Evolutionary conservation across 2,113 vertebrate species (phyloP).

Genomic region (Holacanthus passer): DNA sequence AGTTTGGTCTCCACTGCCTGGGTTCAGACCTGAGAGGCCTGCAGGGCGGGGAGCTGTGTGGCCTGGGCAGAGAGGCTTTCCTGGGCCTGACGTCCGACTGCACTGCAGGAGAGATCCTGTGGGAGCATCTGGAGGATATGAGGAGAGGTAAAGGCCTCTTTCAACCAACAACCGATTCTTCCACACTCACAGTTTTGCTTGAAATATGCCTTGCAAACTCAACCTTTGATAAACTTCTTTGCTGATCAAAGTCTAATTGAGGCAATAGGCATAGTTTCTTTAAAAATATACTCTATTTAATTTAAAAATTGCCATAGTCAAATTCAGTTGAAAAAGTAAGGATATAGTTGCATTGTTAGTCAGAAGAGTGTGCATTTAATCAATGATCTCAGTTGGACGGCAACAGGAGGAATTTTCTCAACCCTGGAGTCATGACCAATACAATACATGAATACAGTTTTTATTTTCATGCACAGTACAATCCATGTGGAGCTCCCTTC

Average conservation of each 20-base stretch:
- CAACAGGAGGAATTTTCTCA: too few species aligned
- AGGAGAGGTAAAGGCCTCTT: conserved; percentile 62
- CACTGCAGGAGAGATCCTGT: conserved; percentile 80
- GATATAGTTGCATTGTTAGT: neutral
- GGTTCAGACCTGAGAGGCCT: conserved; percentile 70
- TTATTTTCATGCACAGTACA: neutral
- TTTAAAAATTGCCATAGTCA: neutral
- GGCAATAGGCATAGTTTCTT: neutral
- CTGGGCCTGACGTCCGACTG: conserved; percentile 72
- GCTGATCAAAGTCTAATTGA: neutral
- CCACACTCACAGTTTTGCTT: neutral
- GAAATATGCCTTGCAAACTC: neutral
- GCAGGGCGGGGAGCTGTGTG: conserved; percentile 71
- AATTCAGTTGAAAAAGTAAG: neutral
- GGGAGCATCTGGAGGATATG: conserved; percentile 84
- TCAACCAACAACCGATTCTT: neutral
- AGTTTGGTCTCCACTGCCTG: conserved; percentile 78
- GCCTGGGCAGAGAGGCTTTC: conserved; percentile 77
- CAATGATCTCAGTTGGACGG: too few species aligned
- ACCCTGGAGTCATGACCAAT: too few species aligned
- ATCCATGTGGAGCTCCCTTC: neutral
- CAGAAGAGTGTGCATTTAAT: too few species aligned
- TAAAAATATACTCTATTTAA: neutral
- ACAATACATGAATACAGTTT: too few species aligned
- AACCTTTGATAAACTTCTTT: neutral